Evolutionary conservation across 2,888 invertebrate genomes (phyloP), one percentile per base, ranked within the genome.

Genomic region (Thymelicus sylvestris): DNA sequence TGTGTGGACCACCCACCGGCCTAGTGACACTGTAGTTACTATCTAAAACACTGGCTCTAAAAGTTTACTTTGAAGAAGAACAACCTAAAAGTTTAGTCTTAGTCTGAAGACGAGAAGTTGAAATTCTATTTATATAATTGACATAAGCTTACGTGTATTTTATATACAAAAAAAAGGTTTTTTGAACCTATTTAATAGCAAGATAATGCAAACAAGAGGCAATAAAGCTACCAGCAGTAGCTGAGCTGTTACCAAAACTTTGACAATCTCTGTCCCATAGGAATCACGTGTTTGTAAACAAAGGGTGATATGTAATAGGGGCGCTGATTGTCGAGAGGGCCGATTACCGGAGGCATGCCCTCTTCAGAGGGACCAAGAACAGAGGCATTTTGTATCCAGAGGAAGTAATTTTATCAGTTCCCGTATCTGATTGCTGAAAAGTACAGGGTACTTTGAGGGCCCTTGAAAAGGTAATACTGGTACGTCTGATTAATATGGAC

Each of bases 241-340:
- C 12, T 44, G 12, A 44, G 12, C 44, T 44, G 10, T 31, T 12
- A 63, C 24, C 10, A 19, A n/a, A 60, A 65, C 60, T 70, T 70
- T 70, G 70, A 70, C 39, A 8, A 24, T 31, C 48, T 5, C 50
- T 65, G 50, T 72, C 12, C 71, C 73, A 75, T 76, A 74, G 68
- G 59, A 72, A 75, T 78, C 76, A 74, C 74, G 77, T 78, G 76
- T 79, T 78, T 76, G 79, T 76, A 77, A 77, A 80, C 79, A 79
- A 78, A 76, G 67, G 72, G 68, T 68, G 73, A 68, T 75, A 66
- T 19, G 59, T 67, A 64, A 74, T 73, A 74, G 76, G 75, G 78
- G 77, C 73, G 64, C 60, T 64, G 72, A 73, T 74, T 73, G 66
- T 73, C 64, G 59, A 69, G 69, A 39, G 39, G 57, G 50, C 66